Base-by-base conservation (phyloP, 2,113 vertebrate species). In the Heliornis fulica region DNA sequence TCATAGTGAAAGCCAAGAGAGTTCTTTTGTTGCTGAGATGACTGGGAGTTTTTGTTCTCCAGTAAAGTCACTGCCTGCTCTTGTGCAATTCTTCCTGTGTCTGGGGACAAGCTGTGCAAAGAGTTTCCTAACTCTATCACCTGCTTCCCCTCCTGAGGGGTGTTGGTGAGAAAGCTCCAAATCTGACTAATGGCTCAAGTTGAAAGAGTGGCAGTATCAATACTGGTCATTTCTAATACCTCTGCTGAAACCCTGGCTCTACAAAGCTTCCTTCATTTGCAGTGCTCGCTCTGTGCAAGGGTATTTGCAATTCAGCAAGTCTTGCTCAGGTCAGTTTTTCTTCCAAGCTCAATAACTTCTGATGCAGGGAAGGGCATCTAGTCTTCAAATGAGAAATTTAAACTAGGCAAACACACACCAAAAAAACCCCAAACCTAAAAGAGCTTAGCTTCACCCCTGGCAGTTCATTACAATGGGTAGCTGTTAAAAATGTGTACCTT, bases 141-240 rank as follows among this genome's bases (percentile, higher is more conserved):
- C 82, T 16, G 2, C 34, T 50, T 53, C 26, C 8, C 20, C 38
- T 79, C 66, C 45, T 1, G 19, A 41, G 34, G 60, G 50, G 26
- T 0, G 0, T 3, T 38, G 15, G 23, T 88, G 60, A 78, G 69
- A 17, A 31, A 15, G 10, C 6, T 60, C 81, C 75, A 48, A 4
- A 38, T 13, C 21, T 5, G 2, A 21, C 51, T 86, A 11, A 23
- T 2, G 32, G 63, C 66, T 88, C 4, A 13, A 26, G 71, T 1
- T 71, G 53, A 29, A 69, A 61, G 74, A 20, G 45, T 18, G 32
- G 51, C 3, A 1, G 18, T 26, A 32, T 54, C 17, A 20, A 3
- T 28, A 34, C 5, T 1, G 20, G 18, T 31, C 5, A 40, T 70
- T 72, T 72, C 54, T 23, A 64, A 36, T 13, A 65, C 32, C 51